Evolutionary conservation across 2,797 vertebrate species (phyloP).

Genomic region (Aratinga solstitialis): DNA sequence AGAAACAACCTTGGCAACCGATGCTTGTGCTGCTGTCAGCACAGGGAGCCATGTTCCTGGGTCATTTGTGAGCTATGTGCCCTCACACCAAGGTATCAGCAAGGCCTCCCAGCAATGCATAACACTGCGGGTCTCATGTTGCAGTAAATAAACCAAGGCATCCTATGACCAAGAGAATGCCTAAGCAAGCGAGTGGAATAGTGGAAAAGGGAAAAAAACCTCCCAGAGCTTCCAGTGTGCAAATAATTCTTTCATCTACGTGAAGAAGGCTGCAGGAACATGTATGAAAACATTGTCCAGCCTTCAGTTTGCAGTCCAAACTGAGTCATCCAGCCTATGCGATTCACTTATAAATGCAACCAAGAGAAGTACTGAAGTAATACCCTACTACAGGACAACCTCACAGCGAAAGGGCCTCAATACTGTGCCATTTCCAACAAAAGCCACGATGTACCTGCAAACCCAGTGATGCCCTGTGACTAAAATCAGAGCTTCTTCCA

Average conservation of each 20-base stretch:
- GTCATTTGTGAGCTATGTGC: background rate
- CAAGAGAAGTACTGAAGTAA: background rate
- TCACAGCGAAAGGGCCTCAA: background rate
- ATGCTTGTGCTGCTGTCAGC: background rate
- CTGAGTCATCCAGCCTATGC: background rate
- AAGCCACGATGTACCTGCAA: background rate
- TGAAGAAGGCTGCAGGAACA: background rate
- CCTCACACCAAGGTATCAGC: background rate
- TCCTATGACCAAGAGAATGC: background rate
- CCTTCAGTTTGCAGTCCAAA: background rate
- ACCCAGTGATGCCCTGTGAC: rapidly evolving
- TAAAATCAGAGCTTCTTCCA: background rate
- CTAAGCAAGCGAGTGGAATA: background rate
- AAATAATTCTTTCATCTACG: background rate
- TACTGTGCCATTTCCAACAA: background rate
- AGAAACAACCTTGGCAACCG: background rate
- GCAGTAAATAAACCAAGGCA: background rate
- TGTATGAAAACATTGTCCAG: background rate
- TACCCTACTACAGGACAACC: background rate
- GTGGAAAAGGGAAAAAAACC: background rate
- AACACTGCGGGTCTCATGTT: background rate
- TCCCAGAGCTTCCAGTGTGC: background rate
- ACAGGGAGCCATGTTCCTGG: background rate
- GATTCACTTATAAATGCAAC: background rate
- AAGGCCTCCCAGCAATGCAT: background rate